Evolutionary conservation across 2,888 invertebrate species (phyloP), one percentile per base, ranked within the genome.

Genomic region (Amphipoea lucens): DNA sequence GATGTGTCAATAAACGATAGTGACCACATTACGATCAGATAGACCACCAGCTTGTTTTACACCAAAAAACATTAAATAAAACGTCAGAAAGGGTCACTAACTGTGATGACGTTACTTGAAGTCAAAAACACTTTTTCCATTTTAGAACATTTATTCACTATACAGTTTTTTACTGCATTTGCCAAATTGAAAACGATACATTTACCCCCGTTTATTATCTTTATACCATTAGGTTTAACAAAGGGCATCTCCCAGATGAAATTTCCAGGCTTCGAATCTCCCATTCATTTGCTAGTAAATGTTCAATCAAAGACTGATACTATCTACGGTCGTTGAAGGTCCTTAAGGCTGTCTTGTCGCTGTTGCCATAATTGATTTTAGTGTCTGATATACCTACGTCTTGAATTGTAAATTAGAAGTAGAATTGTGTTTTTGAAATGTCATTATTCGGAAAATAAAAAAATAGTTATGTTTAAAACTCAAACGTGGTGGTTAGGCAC

Each of bases 231-330:
- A 54, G 68, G 2, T 42, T 12, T 69, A 72, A 87, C 72, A 87
- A 87, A 84, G 48, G 51, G 20, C n/a, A 65, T 74, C 63, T 71
- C 14, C 51, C n/a, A 66, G 67, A 79, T 79, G 57, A 79, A 83
- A 76, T 72, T 76, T 68, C 62, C 14, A 68, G 72, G 14, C 23
- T 72, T 54, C 20, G 40, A 76, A 45, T 17, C 54, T 57, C 65
- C 36, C 29, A 76, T 83, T 83, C n/a, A 79, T 63, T 83, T 57
- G 62, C 76, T 76, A 71, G 62, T 69, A 72, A 83, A 76, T 77
- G 57, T 77, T 77, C 63, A 86, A 82, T 86, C 83, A 86, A 65
- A 36, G 20, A n/a, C 51, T 74, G 83, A 78, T 84, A 86, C 40
- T 82, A 62, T 82, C 65, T 36, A 60, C 51, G 66, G 63, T 74